A percentile compares a stretch with the other conserved stretches of the same genome.
Evolutionary conservation across 2,888 invertebrate genomes (phyloP).

Genomic region (Diarsia mendica): DNA sequence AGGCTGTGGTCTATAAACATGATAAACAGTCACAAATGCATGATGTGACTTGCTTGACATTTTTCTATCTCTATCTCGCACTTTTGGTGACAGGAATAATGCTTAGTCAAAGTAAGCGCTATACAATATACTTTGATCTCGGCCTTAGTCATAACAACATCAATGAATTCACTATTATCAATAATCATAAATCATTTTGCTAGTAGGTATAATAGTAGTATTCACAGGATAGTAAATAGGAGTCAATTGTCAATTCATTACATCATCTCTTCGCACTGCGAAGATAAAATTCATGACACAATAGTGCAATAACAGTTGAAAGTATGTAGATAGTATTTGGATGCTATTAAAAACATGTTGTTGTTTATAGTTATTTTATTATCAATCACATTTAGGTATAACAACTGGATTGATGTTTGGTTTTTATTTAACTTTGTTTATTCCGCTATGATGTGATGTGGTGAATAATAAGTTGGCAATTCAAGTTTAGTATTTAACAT

Average conservation of each 20-base stretch:
- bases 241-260: conserved; percentile 35
- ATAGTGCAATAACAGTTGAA: conserved; percentile 36
- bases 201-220: conserved; percentile 23
- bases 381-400: conserved; percentile 15
- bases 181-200: conserved; percentile 5
- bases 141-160: background rate
- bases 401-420: conserved; percentile 1
- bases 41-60: background rate
- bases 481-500: background rate
- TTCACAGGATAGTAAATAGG: conserved; percentile 17
- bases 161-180: conserved; percentile 32
- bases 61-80: background rate
- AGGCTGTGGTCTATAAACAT: background rate
- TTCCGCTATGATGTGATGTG: background rate
- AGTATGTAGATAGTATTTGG: conserved; percentile 23
- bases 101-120: background rate
- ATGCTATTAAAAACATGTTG: conserved; percentile 42
- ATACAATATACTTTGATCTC: background rate
- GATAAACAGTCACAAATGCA: background rate
- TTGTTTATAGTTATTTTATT: conserved; percentile 34
- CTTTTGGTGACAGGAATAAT: background rate
- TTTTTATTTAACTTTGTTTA: background rate
- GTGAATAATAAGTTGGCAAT: background rate
- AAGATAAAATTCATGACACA: conserved; percentile 30
- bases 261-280: conserved; percentile 32